Base-by-base conservation (phyloP, 2,113 vertebrate genomes). In the Lycaon pictus region DNA sequence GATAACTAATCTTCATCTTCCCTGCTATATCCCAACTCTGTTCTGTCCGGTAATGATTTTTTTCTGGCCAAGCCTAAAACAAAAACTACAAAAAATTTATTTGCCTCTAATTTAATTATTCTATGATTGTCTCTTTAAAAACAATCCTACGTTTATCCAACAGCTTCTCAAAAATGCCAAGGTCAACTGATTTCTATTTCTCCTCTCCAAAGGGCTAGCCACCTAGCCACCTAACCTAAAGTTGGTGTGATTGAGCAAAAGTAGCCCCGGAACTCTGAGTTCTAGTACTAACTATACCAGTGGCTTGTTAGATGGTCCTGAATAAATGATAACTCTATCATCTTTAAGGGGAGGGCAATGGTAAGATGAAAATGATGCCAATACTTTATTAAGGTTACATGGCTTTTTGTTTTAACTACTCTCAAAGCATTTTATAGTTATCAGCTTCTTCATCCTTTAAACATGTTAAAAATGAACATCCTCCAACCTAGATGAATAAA, bases 181-280 rank as follows among this genome's bases (percentile, higher is more conserved):
- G 93, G 95, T 97, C 89, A 97, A 96, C 0, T 97, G 89, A 98
- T 97, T 92, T 96, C 93, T 97, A 97, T 85, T 98, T 98, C 97
- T 95, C 87, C 92, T 97, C 93, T 97, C 87, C 60, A 97, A 97
- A 97, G 96, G 96, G 92, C 43, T 56, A 86, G 95, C 60, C 89
- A 97, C 79, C 89, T 98, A 96, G 95, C 56, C 89, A 97, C 79
- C 89, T 98, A 96, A 95, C 56, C n/a, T 95, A 60, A 93, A 95
- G 82, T n/a, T 84, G 82, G 82, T 93, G 60, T 96, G 82, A 93
- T 74, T 67, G 37, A 97, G 93, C 89, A 97, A 88, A 97, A 74
- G 85, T 43, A 10, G 93, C 43, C 43, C 95, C 84, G 83, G 95
- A 94, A 97, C 97, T 96, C 87, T 63, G 67, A 97, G 97, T 97